Evolutionary conservation across 2,113 vertebrate species (phyloP).

Genomic region (Cololabis saira): DNA sequence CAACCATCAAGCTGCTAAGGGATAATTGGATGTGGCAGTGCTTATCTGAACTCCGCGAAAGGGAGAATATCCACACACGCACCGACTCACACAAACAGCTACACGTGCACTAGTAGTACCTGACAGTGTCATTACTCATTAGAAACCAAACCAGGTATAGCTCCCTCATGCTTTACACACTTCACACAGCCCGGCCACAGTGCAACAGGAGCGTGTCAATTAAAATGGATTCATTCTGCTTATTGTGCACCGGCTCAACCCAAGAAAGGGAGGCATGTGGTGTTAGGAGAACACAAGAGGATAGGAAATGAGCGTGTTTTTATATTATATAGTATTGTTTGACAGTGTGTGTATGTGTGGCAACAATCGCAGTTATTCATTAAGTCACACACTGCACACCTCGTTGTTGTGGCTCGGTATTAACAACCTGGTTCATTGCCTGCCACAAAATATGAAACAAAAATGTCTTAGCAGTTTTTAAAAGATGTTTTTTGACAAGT

Average conservation of each 20-base stretch:
- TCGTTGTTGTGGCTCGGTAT: too few relatives aligned
- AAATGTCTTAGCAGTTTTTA: too few relatives aligned
- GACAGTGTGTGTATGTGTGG: slow-evolving; percentile 11
- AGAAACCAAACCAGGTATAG: slow-evolving; percentile 48
- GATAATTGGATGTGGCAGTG: slow-evolving; percentile 34
- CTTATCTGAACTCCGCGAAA: slow-evolving; percentile 36
- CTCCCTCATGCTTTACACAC: slow-evolving; percentile 59
- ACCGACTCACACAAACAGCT: slow-evolving; percentile 11
- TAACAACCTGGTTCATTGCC: too few relatives aligned
- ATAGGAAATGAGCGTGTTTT: not conserved
- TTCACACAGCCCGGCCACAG: slow-evolving; percentile 48
- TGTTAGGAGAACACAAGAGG: not conserved
- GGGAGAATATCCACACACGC: slow-evolving; percentile 19
- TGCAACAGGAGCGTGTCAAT: slow-evolving; percentile 65
- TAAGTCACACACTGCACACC: not conserved
- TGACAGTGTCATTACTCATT: slow-evolving; percentile 56
- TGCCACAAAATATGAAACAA: too few relatives aligned
- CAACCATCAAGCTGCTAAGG: slow-evolving; percentile 40
- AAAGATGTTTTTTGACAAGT: too few relatives aligned
- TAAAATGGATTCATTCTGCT: slow-evolving; percentile 62
- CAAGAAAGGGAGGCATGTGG: not conserved
- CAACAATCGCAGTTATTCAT: slow-evolving; percentile 13
- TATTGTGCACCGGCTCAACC: slow-evolving; percentile 29
- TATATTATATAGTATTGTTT: slow-evolving; percentile 5
- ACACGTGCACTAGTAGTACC: slow-evolving; percentile 15